phyloP scores from a whole-genome alignment of 2,797 vertebrate species.

The Sebastes iracundus region DNA sequence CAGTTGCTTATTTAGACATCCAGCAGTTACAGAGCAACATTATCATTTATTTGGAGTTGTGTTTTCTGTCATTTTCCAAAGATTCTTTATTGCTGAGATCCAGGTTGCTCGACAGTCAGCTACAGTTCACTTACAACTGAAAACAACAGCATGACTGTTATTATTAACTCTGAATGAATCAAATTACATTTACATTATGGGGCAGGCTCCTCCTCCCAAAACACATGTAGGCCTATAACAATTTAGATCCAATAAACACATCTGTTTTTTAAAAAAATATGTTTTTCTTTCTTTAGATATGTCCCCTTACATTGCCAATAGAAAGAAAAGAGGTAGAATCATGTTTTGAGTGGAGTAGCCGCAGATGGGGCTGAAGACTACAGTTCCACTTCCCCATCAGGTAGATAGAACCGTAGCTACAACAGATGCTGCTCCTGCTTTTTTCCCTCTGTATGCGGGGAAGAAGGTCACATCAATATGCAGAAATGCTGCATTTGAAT shows the following conservation, averaged over 20 bases:
- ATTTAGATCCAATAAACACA: background rate
- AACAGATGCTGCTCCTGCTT: background rate
- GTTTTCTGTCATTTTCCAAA: background rate
- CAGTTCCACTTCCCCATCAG: constrained; percentile 30
- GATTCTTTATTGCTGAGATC: background rate
- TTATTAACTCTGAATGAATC: background rate
- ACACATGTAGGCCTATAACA: background rate
- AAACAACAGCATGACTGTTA: background rate
- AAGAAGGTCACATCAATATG: constrained; percentile 42
- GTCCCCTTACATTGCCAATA: no score
- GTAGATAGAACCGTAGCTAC: constrained; percentile 12
- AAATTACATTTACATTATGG: background rate
- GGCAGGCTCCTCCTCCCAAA: background rate
- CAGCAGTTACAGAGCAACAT: background rate
- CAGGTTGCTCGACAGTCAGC: no score
- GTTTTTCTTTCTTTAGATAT: no score
- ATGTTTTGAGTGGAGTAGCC: background rate
- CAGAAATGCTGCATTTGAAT: constrained; percentile 1
- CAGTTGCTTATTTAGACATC: background rate
- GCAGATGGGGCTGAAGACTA: constrained; percentile 24
- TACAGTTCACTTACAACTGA: background rate
- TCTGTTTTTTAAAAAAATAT: background rate
- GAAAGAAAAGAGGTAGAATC: no score
- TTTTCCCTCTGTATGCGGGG: background rate
- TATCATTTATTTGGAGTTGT: background rate